Evolutionary conservation across 2,113 vertebrate species (phyloP).

Genomic region (Ameiurus melas): DNA sequence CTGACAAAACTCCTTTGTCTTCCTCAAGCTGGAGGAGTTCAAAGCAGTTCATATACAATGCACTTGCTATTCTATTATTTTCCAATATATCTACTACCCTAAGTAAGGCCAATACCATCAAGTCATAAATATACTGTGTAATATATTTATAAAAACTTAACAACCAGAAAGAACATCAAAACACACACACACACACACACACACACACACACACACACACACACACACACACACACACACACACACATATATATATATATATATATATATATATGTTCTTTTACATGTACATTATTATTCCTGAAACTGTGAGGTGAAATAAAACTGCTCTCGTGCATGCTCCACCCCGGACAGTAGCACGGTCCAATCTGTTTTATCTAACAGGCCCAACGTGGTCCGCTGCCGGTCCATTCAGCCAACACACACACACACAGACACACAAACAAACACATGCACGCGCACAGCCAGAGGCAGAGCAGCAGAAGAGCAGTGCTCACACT

Average conservation of each 20-base stretch:
- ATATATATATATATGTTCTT: background rate
- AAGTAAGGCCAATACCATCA: background rate
- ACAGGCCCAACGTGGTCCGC: slow-evolving; percentile 27
- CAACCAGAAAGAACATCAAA: background rate
- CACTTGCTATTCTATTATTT: background rate
- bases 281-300: background rate
- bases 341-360: slow-evolving; percentile 17
- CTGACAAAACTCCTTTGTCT: background rate
- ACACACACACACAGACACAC: slow-evolving; percentile 16
- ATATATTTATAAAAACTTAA: background rate
- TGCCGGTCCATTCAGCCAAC: slow-evolving; percentile 26
- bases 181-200: background rate
- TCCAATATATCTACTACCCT: background rate
- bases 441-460: background rate
- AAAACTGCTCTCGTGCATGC: background rate
- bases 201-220: slow-evolving; percentile 7
- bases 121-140: background rate
- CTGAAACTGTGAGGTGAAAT: background rate
- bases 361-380: slow-evolving; percentile 25
- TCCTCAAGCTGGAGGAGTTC: background rate
- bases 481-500: slow-evolving; percentile 63
- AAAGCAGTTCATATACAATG: background rate
- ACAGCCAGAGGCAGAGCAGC: slow-evolving; percentile 41
- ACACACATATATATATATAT: no score
- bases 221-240: no score